phyloP scores from a whole-genome alignment of 2,888 invertebrate genomes.

The Drosophila neoperkinsi region DNA sequence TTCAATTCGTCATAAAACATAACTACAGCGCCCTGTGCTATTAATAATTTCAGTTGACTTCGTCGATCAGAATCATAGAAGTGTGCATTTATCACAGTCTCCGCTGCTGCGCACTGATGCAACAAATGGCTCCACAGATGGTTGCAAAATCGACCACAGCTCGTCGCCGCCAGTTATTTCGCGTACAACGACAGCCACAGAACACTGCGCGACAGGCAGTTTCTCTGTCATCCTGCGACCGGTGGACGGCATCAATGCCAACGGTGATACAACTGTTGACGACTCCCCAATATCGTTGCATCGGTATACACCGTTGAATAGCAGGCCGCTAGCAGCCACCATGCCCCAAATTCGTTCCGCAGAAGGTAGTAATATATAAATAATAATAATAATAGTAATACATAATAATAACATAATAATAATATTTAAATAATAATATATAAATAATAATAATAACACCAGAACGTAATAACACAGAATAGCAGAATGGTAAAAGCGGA shows the following conservation, averaged over 20 bases:
- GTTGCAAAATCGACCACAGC: constrained; percentile 82
- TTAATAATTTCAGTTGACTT: constrained; percentile 80
- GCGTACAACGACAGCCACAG: constrained; percentile 37
- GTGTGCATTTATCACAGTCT: constrained; percentile 83
- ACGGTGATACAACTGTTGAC: constrained; percentile 48
- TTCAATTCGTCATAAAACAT: neutral
- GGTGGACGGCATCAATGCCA: constrained; percentile 75
- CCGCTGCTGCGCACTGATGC: constrained; percentile 79
- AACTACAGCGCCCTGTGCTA: neutral
- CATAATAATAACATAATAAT: neutral
- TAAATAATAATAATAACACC: neutral
- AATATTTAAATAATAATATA: neutral
- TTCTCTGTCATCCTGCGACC: constrained; percentile 84
- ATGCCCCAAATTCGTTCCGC: constrained; percentile 79
- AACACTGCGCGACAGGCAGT: constrained; percentile 56
- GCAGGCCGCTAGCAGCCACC: constrained; percentile 70
- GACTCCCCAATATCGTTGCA: constrained; percentile 77
- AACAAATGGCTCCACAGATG: constrained; percentile 52
- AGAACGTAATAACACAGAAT: neutral
- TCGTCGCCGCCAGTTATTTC: constrained; percentile 74
- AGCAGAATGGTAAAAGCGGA: neutral
- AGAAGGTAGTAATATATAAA: constrained; percentile 72
- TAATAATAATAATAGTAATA: neutral
- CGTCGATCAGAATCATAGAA: constrained; percentile 83
- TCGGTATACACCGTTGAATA: constrained; percentile 82